A percentile compares a stretch with the other conserved stretches of the same genome.
Conservation (phyloP, 1,140 invertebrate species). For the Lanistes nyassanus region DNA sequence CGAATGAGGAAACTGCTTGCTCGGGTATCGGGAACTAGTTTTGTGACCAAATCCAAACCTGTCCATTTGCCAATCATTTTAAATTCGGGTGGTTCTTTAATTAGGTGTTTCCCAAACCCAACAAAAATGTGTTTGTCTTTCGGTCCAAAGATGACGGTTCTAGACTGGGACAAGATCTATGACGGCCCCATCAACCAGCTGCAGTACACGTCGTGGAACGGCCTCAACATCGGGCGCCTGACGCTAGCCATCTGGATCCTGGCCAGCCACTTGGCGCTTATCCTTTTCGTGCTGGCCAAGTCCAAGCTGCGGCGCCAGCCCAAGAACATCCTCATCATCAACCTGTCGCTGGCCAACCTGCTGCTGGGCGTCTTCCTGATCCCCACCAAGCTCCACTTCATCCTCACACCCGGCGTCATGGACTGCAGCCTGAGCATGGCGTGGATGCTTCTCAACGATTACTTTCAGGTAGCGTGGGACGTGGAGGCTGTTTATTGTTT, state of each 20-base stretch:
- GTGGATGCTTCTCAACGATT: conserved; percentile 16
- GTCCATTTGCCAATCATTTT: too few relatives aligned
- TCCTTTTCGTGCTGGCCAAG: conserved; percentile 35
- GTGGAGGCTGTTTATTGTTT: too few relatives aligned
- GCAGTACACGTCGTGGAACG: conserved; percentile 36
- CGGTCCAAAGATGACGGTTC: conserved; percentile 18
- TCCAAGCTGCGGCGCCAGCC: conserved; percentile 27
- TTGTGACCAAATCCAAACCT: too few relatives aligned
- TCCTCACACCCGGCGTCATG: conserved; percentile 21
- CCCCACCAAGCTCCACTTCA: conserved; percentile 37
- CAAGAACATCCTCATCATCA: conserved; percentile 40
- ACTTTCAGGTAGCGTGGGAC: conserved; percentile 13
- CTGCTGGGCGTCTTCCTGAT: conserved; percentile 38
- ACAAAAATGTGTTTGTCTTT: not conserved
- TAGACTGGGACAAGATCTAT: conserved; percentile 37
- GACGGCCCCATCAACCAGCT: conserved; percentile 25
- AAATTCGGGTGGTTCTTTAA: too few relatives aligned
- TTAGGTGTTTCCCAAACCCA: too few relatives aligned
- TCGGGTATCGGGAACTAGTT: too few relatives aligned
- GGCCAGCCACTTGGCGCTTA: conserved; percentile 34
- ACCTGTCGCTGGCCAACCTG: conserved; percentile 34
- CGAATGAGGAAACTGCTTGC: too few relatives aligned
- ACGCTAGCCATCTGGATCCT: conserved; percentile 33
- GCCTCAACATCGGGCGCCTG: conserved; percentile 37
- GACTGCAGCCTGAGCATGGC: conserved; percentile 14